Evolutionary conservation across 2,888 invertebrate species (phyloP).

Genomic region (Smittia sp.): DNA sequence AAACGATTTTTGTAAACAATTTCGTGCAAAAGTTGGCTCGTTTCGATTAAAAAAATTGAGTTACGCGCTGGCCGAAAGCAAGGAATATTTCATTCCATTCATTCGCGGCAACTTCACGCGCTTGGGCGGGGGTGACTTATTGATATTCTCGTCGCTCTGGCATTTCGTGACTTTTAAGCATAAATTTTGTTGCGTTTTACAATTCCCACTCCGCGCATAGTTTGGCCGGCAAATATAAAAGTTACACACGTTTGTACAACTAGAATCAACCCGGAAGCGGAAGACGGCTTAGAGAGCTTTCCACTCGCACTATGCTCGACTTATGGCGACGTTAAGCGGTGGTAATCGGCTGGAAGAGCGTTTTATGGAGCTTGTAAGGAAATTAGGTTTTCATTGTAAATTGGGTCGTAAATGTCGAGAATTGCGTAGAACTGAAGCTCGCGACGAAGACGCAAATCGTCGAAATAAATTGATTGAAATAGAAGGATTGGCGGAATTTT

Average conservation of each 20-base stretch:
- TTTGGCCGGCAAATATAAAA: not conserved
- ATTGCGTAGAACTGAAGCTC: not conserved
- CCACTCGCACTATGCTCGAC: not conserved
- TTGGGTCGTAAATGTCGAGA: not conserved
- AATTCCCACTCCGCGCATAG: not conserved
- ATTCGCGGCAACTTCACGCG: not conserved
- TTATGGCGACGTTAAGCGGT: not conserved
- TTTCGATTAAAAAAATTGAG: not conserved
- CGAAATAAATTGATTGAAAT: no score
- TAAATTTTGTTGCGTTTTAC: slow-evolving; percentile 40
- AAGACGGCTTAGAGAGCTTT: not conserved
- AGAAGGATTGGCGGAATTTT: no score
- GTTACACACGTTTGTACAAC: not conserved
- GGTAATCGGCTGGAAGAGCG: not conserved
- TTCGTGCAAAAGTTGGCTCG: not conserved
- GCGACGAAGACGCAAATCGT: not conserved
- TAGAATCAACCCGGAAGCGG: not conserved
- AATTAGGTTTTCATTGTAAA: not conserved
- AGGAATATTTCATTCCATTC: not conserved
- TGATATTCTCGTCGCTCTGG: not conserved
- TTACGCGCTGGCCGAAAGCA: not conserved
- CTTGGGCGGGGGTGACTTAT: not conserved
- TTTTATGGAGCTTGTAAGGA: not conserved
- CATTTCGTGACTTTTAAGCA: slow-evolving; percentile 35
- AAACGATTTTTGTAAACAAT: not conserved